phyloP scores from a whole-genome alignment of 2,797 vertebrate species.

The Steatocranus sp. region DNA sequence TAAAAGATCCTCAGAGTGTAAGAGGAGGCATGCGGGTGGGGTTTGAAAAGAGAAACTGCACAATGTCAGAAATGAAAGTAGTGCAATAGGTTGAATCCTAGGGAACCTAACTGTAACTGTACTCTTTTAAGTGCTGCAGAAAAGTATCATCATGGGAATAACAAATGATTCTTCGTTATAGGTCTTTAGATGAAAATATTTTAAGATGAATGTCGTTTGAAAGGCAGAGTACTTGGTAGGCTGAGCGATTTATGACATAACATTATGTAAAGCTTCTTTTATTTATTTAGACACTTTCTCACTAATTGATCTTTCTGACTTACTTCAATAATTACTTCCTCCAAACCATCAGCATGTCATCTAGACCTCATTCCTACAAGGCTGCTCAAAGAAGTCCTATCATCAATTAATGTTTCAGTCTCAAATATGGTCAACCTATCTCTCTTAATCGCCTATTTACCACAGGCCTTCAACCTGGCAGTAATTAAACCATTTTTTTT shows the following conservation, averaged over 20 bases:
- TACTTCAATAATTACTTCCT: not conserved
- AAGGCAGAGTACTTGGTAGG: not conserved
- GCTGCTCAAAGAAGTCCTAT: not conserved
- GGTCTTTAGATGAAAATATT: not conserved
- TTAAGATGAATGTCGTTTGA: not conserved
- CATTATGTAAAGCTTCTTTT: not conserved
- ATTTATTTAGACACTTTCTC: not conserved
- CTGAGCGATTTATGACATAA: not conserved
- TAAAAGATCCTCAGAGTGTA: not conserved
- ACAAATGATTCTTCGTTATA: not conserved
- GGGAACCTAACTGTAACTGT: not conserved
- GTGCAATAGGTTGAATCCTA: not conserved
- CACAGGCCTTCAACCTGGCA: not conserved
- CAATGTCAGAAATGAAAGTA: not conserved
- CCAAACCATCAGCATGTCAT: not conserved
- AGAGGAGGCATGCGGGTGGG: not conserved
- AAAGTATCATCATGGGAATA: not conserved
- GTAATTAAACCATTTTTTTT: accelerated
- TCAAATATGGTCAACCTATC: not conserved
- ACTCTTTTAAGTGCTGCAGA: not conserved
- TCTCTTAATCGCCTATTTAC: not conserved
- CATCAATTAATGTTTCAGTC: not conserved
- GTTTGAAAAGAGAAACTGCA: not conserved
- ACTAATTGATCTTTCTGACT: not conserved
- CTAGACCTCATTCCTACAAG: not conserved